phyloP scores from a whole-genome alignment of 2,113 vertebrate genomes.

The Opisthocomus hoazin region DNA sequence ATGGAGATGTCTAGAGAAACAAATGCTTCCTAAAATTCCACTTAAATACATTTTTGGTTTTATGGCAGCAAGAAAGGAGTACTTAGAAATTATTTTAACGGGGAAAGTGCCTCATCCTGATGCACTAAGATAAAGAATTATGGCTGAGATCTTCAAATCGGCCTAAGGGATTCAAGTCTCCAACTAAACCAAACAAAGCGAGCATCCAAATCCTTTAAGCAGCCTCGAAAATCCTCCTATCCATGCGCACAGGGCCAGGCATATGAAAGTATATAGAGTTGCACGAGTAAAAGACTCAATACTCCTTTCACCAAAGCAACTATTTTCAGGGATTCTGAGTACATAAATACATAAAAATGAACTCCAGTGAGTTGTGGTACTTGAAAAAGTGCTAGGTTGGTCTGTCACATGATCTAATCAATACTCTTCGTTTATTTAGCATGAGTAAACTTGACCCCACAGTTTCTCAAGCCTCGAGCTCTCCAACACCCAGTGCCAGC shows the following conservation, averaged over 20 bases:
- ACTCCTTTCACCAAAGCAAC: neutral
- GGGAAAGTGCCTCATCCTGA: neutral
- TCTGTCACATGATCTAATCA: neutral
- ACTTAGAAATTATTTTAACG: neutral
- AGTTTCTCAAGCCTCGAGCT: neutral
- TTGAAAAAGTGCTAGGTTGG: neutral
- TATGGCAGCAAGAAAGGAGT: neutral
- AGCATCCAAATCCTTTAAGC: neutral
- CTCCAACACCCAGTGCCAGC: neutral
- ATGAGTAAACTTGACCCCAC: neutral
- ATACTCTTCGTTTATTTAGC: slow-evolving; percentile 4
- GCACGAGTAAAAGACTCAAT: neutral
- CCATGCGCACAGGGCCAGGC: neutral
- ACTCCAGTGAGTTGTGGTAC: neutral
- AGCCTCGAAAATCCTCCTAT: neutral
- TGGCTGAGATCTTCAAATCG: neutral
- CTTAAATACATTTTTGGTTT: neutral
- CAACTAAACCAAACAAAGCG: neutral
- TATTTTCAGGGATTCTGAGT: neutral
- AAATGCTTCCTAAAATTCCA: neutral
- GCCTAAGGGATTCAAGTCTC: neutral
- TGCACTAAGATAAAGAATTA: slow-evolving; percentile 1
- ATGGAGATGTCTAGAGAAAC: neutral
- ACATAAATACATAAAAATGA: neutral
- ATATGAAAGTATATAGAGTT: neutral